A percentile compares a stretch with the other conserved stretches of the same genome.
phyloP scores from a whole-genome alignment of 2,888 invertebrate genomes.

The Hecatera dysodea region DNA sequence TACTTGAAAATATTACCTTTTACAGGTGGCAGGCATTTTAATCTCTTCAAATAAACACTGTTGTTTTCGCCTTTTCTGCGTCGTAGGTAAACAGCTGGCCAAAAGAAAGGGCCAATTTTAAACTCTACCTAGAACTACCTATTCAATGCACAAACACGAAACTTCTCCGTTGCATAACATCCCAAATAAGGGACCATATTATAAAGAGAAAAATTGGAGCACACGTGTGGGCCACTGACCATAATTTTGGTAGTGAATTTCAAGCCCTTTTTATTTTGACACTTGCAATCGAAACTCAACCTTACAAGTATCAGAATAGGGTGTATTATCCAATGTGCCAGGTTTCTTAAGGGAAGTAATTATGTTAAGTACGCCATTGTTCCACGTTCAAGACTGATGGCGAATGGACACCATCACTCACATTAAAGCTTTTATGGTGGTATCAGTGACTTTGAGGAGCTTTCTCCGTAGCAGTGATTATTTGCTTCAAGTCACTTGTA shows the following conservation, averaged over 20 bases:
- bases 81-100: conserved; percentile 9
- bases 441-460: conserved; percentile 61
- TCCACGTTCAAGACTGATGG: conserved; percentile 62
- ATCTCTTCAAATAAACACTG: too few species aligned
- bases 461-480: conserved; percentile 56
- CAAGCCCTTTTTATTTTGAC: conserved; percentile 39
- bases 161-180: conserved; percentile 22
- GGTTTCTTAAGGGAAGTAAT: conserved; percentile 58
- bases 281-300: conserved; percentile 25
- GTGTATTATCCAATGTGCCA: conserved; percentile 9
- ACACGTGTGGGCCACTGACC: conserved; percentile 66
- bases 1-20: too few species aligned
- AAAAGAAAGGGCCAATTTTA: conserved; percentile 13
- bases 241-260: conserved; percentile 52
- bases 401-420: conserved; percentile 65
- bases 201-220: conserved; percentile 62
- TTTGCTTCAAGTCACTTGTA: conserved; percentile 48
- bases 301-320: neutral
- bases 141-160: conserved; percentile 45
- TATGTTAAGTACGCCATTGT: conserved; percentile 68
- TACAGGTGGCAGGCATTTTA: too few species aligned
- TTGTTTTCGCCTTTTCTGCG: neutral
- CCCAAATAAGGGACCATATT: conserved; percentile 41
- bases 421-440: conserved; percentile 64
- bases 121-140: neutral